A percentile compares a stretch with the other conserved stretches of the same genome.
Conservation (phyloP, 1,140 invertebrate species). For the Phthorimaea operculella region DNA sequence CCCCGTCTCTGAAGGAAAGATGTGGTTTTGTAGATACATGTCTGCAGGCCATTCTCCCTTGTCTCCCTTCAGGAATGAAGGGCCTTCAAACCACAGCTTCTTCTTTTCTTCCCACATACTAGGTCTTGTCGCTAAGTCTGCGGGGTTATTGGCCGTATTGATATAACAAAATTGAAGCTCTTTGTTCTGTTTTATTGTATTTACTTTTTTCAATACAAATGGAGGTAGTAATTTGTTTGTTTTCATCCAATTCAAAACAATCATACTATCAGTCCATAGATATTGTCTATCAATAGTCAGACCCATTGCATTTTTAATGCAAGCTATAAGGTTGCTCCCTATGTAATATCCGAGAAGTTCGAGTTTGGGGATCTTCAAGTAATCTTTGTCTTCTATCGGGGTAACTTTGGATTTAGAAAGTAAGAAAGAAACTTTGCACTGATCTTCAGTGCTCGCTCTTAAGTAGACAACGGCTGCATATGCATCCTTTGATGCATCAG, state of each 20-base stretch:
- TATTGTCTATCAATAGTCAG: neutral
- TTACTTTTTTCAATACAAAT: neutral
- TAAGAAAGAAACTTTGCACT: neutral
- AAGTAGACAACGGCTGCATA: conserved; percentile 6
- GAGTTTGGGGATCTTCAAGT: neutral
- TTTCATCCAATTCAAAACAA: conserved; percentile 1
- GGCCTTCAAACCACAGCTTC: conserved; percentile 1
- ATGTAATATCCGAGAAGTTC: neutral
- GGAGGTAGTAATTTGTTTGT: conserved; percentile 4
- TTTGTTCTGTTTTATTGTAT: neutral
- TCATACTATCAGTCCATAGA: conserved; percentile 5
- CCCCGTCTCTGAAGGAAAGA: no score
- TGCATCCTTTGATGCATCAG: conserved; percentile 7
- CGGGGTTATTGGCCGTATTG: neutral
- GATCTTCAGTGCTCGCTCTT: neutral
- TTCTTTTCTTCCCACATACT: neutral
- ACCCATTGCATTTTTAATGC: neutral
- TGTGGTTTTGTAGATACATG: no score
- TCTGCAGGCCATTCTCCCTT: neutral
- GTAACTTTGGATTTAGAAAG: conserved; percentile 5
- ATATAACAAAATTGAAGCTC: neutral
- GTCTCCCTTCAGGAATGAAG: neutral
- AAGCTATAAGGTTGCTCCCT: conserved; percentile 1
- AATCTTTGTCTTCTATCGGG: neutral
- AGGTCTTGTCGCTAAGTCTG: conserved; percentile 1